Evolutionary conservation across 2,113 vertebrate genomes (phyloP).

Genomic region (Psammodynastes pulverulentus): DNA sequence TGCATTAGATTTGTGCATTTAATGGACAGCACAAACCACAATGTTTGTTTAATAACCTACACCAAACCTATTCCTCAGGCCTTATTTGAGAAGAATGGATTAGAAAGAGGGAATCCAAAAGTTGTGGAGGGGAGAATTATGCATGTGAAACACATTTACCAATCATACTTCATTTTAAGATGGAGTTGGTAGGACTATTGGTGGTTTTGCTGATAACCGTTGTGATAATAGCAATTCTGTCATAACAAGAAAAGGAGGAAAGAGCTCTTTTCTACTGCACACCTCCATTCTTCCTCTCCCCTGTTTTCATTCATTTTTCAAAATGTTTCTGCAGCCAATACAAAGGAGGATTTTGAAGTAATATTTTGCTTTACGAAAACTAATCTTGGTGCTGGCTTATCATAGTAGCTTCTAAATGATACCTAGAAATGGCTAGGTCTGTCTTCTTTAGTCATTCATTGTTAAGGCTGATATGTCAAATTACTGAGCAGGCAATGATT

Average conservation of each 20-base stretch:
- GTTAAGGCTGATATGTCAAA: slow-evolving; percentile 7
- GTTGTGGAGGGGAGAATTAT: not conserved
- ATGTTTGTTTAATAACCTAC: not conserved
- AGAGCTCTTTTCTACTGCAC: not conserved
- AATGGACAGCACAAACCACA: not conserved
- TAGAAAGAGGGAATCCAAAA: not conserved
- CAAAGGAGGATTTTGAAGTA: not conserved
- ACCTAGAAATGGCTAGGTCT: not conserved
- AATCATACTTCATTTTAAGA: not conserved
- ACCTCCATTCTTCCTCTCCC: not conserved
- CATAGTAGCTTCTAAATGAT: not conserved
- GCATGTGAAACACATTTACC: not conserved
- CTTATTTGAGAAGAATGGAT: not conserved
- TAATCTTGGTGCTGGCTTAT: not conserved
- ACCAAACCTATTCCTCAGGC: not conserved
- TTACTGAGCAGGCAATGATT: not conserved
- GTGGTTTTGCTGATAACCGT: slow-evolving; percentile 12
- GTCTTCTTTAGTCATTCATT: not conserved
- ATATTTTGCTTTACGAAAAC: slow-evolving; percentile 6
- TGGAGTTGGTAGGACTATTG: not conserved
- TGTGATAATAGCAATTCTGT: not conserved
- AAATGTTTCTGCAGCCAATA: not conserved
- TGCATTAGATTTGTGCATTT: not conserved
- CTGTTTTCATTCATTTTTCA: not conserved
- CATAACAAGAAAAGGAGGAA: slow-evolving; percentile 4